Conservation (phyloP, 2,113 vertebrate species). For the Mionectes macconnelli region DNA sequence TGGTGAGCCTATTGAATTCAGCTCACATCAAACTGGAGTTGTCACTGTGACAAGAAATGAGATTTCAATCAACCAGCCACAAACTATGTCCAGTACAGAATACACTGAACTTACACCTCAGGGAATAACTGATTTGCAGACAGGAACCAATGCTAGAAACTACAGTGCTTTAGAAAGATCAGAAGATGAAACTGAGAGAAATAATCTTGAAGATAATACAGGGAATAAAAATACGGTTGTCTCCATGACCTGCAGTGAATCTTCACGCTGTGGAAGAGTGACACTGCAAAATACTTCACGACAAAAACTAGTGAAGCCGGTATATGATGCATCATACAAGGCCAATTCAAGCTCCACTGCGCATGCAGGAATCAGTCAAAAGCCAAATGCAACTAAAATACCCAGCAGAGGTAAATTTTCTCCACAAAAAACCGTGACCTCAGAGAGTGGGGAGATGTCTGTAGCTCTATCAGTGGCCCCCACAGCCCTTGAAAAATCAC, state of each 20-base stretch:
- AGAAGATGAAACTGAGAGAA: constrained; percentile 71
- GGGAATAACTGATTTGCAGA: constrained; percentile 72
- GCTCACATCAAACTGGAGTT: constrained; percentile 74
- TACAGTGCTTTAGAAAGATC: constrained; percentile 68
- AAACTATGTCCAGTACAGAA: constrained; percentile 59
- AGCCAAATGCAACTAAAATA: constrained; percentile 78
- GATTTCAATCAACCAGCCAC: constrained; percentile 65
- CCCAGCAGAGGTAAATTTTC: constrained; percentile 78
- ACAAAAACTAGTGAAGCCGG: constrained; percentile 75
- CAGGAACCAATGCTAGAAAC: constrained; percentile 63
- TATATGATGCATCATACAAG: constrained; percentile 56
- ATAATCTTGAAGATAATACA: constrained; percentile 42
- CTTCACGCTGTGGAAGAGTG: constrained; percentile 55
- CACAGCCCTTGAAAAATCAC: constrained; percentile 72
- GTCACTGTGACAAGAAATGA: constrained; percentile 75
- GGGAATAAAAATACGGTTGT: constrained; percentile 55
- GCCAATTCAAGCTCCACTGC: constrained; percentile 62
- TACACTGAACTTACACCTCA: constrained; percentile 73
- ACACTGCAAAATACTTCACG: constrained; percentile 61
- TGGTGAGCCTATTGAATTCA: constrained; percentile 83
- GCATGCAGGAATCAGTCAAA: constrained; percentile 61
- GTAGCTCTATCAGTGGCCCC: constrained; percentile 6
- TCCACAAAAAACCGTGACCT: constrained; percentile 73
- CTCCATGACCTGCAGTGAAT: constrained; percentile 34
- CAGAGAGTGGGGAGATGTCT: constrained; percentile 17